phyloP scores from a whole-genome alignment of 2,888 invertebrate genomes.

The Lasioglossum lativentre region DNA sequence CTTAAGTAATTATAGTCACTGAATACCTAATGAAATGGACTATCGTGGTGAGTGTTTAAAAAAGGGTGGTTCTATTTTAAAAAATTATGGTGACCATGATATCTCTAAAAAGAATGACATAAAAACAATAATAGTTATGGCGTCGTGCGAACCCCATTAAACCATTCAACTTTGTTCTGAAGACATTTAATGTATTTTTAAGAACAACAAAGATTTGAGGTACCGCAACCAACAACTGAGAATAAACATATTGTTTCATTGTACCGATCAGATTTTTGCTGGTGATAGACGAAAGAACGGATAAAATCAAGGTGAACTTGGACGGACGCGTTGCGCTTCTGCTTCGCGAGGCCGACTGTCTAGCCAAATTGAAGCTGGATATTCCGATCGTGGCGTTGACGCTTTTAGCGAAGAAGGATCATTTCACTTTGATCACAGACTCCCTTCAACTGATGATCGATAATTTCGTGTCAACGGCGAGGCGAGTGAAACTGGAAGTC shows the following conservation, averaged over 20 bases:
- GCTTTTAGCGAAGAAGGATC: conserved; percentile 90
- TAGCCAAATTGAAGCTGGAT: conserved; percentile 93
- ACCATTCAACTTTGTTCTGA: too few relatives aligned
- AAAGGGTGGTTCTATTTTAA: too few relatives aligned
- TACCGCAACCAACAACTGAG: neutral
- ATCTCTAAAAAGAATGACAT: too few relatives aligned
- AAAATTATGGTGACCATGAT: too few relatives aligned
- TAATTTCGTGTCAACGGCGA: conserved; percentile 90
- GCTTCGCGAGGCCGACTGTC: conserved; percentile 93
- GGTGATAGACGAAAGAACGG: conserved; percentile 80
- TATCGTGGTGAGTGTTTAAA: too few relatives aligned
- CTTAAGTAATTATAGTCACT: too few relatives aligned
- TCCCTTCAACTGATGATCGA: conserved; percentile 92
- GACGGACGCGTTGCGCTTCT: conserved; percentile 91
- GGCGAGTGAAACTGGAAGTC: conserved; percentile 93
- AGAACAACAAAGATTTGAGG: too few relatives aligned
- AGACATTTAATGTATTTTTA: too few relatives aligned
- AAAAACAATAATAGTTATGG: too few relatives aligned
- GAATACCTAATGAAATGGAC: too few relatives aligned
- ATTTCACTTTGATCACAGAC: conserved; percentile 91
- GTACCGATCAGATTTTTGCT: conserved; percentile 85
- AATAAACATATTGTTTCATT: neutral
- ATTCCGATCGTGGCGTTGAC: conserved; percentile 93
- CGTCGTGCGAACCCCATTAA: too few relatives aligned
- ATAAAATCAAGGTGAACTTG: conserved; percentile 91